Evolutionary conservation across 2,113 vertebrate species (phyloP).

Genomic region (Oceanites oceanicus): DNA sequence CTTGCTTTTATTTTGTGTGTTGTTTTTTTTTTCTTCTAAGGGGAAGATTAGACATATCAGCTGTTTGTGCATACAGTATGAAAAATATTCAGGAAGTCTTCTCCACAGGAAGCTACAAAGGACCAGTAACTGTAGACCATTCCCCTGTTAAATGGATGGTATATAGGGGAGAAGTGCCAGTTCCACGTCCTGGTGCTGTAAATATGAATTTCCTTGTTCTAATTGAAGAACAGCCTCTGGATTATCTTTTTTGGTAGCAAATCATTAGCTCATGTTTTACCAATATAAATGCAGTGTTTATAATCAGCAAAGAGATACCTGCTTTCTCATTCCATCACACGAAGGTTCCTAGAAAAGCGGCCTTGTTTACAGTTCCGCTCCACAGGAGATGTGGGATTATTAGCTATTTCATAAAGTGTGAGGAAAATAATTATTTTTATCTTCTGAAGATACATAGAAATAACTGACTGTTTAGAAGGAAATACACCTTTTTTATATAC

Average conservation of each 20-base stretch:
- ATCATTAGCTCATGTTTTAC: neutral
- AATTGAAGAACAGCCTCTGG: neutral
- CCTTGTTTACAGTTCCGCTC: neutral
- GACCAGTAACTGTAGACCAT: slow-evolving; percentile 59
- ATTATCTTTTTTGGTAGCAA: neutral
- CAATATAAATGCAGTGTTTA: neutral
- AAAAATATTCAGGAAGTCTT: slow-evolving; percentile 68
- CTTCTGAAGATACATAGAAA: neutral
- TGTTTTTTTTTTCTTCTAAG: slow-evolving; percentile 32
- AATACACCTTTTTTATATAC: neutral
- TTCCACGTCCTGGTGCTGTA: slow-evolving; percentile 78
- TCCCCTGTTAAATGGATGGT: slow-evolving; percentile 75
- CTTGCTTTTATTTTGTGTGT: neutral
- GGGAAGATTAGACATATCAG: slow-evolving; percentile 69
- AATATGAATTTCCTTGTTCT: slow-evolving; percentile 28
- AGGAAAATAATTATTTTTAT: neutral
- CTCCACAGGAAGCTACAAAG: slow-evolving; percentile 77
- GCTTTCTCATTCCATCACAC: neutral
- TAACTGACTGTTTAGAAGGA: neutral
- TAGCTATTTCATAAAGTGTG: neutral
- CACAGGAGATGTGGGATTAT: neutral
- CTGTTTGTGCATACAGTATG: slow-evolving; percentile 69
- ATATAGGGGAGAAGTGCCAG: slow-evolving; percentile 72
- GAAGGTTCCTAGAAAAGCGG: neutral
- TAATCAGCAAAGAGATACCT: neutral